A percentile compares a stretch with the other conserved stretches of the same genome.
phyloP scores from a whole-genome alignment of 92 coral and sea anemone genomes.

The Epizoanthus illoricatus region DNA sequence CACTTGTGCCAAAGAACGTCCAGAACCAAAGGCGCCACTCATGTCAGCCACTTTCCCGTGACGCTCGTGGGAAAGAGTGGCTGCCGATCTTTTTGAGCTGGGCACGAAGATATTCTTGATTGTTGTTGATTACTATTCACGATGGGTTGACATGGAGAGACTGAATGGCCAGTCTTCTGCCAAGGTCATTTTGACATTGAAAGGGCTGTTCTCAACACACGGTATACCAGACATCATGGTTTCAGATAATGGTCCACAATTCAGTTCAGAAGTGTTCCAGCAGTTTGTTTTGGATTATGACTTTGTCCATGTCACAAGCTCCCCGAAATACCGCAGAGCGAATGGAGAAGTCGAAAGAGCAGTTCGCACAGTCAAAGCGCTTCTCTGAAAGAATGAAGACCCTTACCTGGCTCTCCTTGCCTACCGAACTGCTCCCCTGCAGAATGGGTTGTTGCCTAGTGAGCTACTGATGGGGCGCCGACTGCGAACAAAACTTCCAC shows the following conservation, averaged over 20 bases:
- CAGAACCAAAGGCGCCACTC: too few relatives aligned
- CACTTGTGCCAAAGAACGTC: background rate
- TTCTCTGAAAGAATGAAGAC: background rate
- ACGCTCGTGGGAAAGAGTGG: too few relatives aligned
- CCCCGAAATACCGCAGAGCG: background rate
- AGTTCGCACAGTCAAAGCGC: background rate
- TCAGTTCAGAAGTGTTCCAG: background rate
- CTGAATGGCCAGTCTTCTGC: constrained; percentile 44
- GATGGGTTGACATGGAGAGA: constrained; percentile 60
- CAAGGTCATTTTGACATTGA: too few relatives aligned
- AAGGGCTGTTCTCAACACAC: constrained; percentile 41
- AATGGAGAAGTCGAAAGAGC: too few relatives aligned
- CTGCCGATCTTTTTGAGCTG: constrained; percentile 1
- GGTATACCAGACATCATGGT: background rate
- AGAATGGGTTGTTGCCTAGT: background rate
- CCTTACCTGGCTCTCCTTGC: background rate
- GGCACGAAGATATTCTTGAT: background rate
- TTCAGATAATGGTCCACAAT: too few relatives aligned
- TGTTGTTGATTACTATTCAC: constrained; percentile 62
- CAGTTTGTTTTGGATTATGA: background rate
- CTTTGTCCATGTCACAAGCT: background rate
- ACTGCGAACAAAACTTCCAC: background rate
- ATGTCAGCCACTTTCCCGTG: too few relatives aligned
- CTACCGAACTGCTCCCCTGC: background rate
- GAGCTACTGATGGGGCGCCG: background rate